Evolutionary conservation across 2,113 vertebrate species (phyloP), one percentile per base, ranked within the genome.

Genomic region (Petroica traversi): DNA sequence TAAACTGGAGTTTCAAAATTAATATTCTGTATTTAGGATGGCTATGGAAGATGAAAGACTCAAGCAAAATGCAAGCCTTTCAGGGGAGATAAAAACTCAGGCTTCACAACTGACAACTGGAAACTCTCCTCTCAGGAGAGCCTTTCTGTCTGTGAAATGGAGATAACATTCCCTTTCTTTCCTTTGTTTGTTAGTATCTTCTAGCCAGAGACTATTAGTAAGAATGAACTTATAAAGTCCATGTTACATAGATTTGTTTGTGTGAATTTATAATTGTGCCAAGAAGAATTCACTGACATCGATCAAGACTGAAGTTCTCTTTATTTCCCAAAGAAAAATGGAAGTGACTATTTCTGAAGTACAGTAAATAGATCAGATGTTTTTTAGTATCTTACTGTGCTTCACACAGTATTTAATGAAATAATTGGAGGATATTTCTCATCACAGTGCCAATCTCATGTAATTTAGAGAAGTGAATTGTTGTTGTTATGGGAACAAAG

Each of bases 401-500:
- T 92, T 92, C 48, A 69, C 55, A 33, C 55, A 40, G 20, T 59
- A 40, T 86, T 84, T 86, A 84, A 86, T 71, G 52, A 86, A 84
- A 86, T 17, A 68, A 43, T n/a, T n/a, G n/a, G 31, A 71, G 31
- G 11, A 6, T 84, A 74, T 64, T 92, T 88, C 52, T 86, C n/a
- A 66, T 77, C 34, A 69, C 13, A 72, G 40, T 52, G 76, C 40
- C 61, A 77, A 69, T 77, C 33, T 14, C 3, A 5, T 18, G 45
- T 68, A 71, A 67, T 29, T 66, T 36, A 82, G 46, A 74, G 31
- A 58, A 91, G 24, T 19, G 38, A 92, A 81, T 75, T 78, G 52
- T 51, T 85, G 91, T 77, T 91, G 51, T 97, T 92, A 93, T 81
- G 73, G 86, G 89, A 95, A 84, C 64, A 84, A 81, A 87, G 48